Evolutionary conservation across 2,113 vertebrate genomes (phyloP).

Genomic region (Pardalotus punctatus): DNA sequence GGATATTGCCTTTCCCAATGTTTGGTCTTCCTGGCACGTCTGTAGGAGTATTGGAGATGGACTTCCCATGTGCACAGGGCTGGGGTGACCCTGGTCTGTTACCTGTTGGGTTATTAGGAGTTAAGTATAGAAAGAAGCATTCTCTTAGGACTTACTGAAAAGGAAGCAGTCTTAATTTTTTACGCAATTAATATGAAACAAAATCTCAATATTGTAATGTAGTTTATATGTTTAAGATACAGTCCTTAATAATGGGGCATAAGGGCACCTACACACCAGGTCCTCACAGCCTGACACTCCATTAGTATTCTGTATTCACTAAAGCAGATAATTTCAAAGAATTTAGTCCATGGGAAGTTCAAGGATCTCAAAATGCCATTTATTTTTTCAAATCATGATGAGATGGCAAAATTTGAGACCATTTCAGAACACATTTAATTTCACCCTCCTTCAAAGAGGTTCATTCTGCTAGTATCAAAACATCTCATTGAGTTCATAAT

Average conservation of each 20-base stretch:
- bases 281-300: background rate
- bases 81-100: background rate
- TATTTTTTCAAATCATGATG: background rate
- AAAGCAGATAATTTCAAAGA: background rate
- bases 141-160: background rate
- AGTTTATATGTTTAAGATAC: background rate
- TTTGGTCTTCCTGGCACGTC: background rate
- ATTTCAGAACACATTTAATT: background rate
- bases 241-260: background rate
- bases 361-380: background rate
- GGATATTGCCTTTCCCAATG: background rate
- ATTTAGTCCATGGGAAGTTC: background rate
- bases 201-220: background rate
- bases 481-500: background rate
- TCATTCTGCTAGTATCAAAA: background rate
- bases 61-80: rapidly evolving
- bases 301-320: background rate
- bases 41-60: background rate
- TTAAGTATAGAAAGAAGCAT: background rate
- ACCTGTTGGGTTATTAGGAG: rapidly evolving
- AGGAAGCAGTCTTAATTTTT: background rate
- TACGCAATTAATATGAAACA: background rate
- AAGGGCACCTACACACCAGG: background rate
- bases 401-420: background rate
- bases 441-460: background rate